Percentiles rank a stretch among this genome's conserved stretches.
These are phyloP conservation scores for Columba livia DNA, from an alignment of 2,113 vertebrate species.

Conservation along the genomic window DNA sequence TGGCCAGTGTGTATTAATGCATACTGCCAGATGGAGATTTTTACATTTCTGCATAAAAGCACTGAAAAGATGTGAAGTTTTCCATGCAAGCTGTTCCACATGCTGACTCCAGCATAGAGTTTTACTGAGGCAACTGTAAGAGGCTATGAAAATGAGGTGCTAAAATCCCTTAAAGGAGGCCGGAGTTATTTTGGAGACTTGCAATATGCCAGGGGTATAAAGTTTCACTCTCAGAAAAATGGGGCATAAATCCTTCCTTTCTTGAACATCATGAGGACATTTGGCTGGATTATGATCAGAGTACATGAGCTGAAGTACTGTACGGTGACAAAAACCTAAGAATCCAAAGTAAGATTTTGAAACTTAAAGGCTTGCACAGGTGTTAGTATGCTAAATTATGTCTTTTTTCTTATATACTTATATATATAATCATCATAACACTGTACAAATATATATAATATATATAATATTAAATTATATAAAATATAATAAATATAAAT, in stretches of 20 bases:
- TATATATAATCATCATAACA: too few relatives aligned
- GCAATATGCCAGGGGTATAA: background rate
- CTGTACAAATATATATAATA: rapidly evolving
- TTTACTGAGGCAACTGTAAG: background rate
- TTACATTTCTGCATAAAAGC: background rate
- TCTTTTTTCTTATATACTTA: background rate
- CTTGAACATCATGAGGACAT: background rate
- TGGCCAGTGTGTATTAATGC: background rate
- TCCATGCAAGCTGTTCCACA: background rate
- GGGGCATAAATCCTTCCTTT: background rate
- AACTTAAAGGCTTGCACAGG: background rate
- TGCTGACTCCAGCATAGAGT: background rate
- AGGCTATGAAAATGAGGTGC: constrained; percentile 2
- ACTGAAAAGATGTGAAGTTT: background rate
- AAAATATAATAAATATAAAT: too few relatives aligned
- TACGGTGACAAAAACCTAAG: background rate
- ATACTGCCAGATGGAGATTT: background rate
- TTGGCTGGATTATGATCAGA: background rate
- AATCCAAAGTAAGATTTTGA: background rate
- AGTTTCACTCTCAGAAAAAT: background rate
- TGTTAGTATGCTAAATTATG: background rate
- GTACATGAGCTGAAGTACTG: background rate
- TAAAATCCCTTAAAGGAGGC: background rate
- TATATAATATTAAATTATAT: too few relatives aligned
- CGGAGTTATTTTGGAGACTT: background rate